Percentiles rank a stretch among this genome's conserved stretches.
Evolutionary conservation across 2,113 vertebrate species (phyloP).

Genomic region (Paraplagusia blochii): DNA sequence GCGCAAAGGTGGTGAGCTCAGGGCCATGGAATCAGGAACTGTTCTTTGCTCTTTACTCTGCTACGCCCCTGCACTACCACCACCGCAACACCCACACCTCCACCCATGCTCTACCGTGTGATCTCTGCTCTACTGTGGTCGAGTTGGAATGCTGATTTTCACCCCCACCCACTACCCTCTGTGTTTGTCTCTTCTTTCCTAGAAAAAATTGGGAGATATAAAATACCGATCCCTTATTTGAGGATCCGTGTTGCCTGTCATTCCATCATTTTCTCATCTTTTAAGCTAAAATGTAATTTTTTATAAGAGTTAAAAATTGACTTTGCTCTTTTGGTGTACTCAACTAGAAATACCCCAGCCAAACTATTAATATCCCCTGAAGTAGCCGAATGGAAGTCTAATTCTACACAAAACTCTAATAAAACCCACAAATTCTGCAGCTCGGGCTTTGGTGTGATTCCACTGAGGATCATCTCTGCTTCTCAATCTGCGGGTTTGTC

Average conservation of each 20-base stretch:
- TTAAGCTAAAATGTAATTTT: conserved; percentile 3
- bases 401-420: conserved; percentile 51
- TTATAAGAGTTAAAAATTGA: conserved; percentile 19
- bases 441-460: conserved; percentile 45
- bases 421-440: conserved; percentile 61
- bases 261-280: conserved; percentile 26
- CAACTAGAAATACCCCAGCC: conserved; percentile 45
- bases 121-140: conserved; percentile 52
- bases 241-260: conserved; percentile 19
- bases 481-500: conserved; percentile 37
- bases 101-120: conserved; percentile 44
- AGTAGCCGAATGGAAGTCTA: conserved; percentile 59
- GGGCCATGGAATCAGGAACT: conserved; percentile 72
- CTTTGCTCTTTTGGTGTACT: conserved; percentile 23
- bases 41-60: conserved; percentile 55
- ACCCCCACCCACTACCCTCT: conserved; percentile 36
- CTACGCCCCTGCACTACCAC: conserved; percentile 55
- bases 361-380: conserved; percentile 50
- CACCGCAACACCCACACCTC: conserved; percentile 62
- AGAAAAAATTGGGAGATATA: conserved; percentile 25
- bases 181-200: conserved; percentile 29
- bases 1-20: conserved; percentile 71
- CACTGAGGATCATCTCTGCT: conserved; percentile 42
- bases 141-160: conserved; percentile 58
- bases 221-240: conserved; percentile 21